Conservation (phyloP, 1,140 invertebrate species). For the Phocides pigmalion region DNA sequence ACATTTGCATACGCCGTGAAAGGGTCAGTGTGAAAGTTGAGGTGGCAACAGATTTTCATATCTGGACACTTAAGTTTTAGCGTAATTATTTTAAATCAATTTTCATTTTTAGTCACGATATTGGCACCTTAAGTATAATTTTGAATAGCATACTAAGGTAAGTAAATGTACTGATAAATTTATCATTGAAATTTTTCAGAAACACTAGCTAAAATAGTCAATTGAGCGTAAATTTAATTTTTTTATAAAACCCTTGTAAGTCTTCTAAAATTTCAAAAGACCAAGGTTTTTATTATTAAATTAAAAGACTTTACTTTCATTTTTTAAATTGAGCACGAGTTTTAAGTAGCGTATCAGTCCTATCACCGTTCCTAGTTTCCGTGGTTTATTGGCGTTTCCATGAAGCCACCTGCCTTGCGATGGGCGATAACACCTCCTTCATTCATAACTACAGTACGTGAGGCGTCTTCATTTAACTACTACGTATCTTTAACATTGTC, state of each 20-base stretch:
- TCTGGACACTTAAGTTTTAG: slow-evolving; percentile 1
- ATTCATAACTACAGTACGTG: slow-evolving; percentile 73
- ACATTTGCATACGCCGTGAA: slow-evolving; percentile 77
- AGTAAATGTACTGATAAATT: no score
- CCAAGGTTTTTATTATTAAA: no score
- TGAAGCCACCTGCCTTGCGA: slow-evolving; percentile 66
- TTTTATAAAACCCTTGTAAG: no score
- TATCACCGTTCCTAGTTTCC: slow-evolving; percentile 44
- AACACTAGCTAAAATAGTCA: no score
- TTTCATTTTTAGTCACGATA: neutral
- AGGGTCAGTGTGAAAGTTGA: slow-evolving; percentile 66
- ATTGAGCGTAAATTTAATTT: no score
- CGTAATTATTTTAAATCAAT: neutral
- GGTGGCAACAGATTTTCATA: slow-evolving; percentile 43
- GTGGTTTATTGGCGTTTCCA: slow-evolving; percentile 55
- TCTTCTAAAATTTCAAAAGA: no score
- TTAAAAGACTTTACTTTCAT: no score
- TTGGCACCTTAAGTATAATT: no score
- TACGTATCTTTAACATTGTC: slow-evolving; percentile 18
- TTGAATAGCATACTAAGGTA: no score
- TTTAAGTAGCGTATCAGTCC: neutral
- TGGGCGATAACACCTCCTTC: slow-evolving; percentile 62
- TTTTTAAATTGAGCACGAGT: no score
- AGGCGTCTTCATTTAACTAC: slow-evolving; percentile 48
- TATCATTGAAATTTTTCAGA: no score